Evolutionary conservation across 1,140 invertebrate genomes (phyloP).

Genomic region (Calycopis cecrops): DNA sequence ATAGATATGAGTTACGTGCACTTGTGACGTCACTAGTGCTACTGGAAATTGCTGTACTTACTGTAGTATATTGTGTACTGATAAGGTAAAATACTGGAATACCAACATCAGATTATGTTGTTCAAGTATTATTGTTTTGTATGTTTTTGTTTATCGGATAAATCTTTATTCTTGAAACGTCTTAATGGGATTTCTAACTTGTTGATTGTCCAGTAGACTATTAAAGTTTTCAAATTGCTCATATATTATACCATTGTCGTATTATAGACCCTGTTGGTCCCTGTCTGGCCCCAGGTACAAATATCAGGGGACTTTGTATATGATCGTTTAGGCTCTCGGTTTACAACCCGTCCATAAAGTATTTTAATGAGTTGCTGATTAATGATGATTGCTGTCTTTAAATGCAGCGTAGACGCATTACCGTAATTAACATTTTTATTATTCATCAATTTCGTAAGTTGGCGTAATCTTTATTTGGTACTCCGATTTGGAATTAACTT

Average conservation of each 20-base stretch:
- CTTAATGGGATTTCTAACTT: too few species aligned
- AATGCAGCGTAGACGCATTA: slow-evolving; percentile 15
- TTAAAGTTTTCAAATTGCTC: background rate
- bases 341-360: slow-evolving; percentile 25
- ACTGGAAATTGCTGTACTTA: too few species aligned
- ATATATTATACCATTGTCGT: background rate
- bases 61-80: too few species aligned
- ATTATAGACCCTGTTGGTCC: background rate
- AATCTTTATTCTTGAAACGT: background rate
- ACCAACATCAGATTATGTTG: too few species aligned
- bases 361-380: slow-evolving; percentile 29
- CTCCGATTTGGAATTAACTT: too few species aligned
- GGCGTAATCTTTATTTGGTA: too few species aligned
- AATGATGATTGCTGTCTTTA: slow-evolving; percentile 25
- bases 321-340: slow-evolving; percentile 6
- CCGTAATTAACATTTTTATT: slow-evolving; percentile 13
- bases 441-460: background rate
- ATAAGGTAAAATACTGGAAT: too few species aligned
- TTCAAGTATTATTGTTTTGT: background rate
- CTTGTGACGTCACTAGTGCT: too few species aligned
- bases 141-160: slow-evolving; percentile 2
- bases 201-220: too few species aligned
- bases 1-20: too few species aligned
- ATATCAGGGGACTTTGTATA: slow-evolving; percentile 12
- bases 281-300: slow-evolving; percentile 3